Conservation (phyloP, 2,797 vertebrate genomes). For the Myotis vivesi region DNA sequence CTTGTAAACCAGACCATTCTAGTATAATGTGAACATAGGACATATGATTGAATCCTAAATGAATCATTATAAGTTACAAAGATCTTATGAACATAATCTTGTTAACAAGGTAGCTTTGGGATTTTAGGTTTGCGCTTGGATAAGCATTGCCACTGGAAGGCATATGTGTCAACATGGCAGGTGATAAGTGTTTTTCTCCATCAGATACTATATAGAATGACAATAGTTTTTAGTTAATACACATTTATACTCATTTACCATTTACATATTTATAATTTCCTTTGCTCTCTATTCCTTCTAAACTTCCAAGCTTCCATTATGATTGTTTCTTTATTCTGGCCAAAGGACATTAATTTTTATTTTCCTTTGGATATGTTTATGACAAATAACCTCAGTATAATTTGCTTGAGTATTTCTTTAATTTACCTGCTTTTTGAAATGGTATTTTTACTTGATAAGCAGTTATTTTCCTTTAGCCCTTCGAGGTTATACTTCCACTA, state of each 20-base stretch:
- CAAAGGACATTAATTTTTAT: background rate
- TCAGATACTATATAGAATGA: background rate
- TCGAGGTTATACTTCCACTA: background rate
- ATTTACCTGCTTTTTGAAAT: background rate
- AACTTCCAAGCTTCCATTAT: background rate
- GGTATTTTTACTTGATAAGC: background rate
- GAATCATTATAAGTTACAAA: background rate
- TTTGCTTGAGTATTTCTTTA: background rate
- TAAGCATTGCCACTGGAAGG: background rate
- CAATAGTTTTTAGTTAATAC: background rate
- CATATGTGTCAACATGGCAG: background rate
- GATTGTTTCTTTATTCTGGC: constrained; percentile 1
- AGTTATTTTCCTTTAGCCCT: background rate
- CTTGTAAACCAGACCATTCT: background rate
- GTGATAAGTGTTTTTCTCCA: background rate
- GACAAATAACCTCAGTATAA: background rate
- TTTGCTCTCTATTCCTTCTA: background rate
- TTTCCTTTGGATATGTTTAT: constrained; percentile 20
- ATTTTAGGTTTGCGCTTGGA: background rate
- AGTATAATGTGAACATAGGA: background rate
- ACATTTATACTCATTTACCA: background rate
- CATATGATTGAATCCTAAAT: background rate
- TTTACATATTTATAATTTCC: constrained; percentile 10
- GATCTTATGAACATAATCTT: background rate
- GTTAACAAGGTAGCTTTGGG: background rate